Percentiles rank a stretch among this genome's conserved stretches.
Evolutionary conservation across 2,888 invertebrate species (phyloP).

Genomic region (Lasioglossum oenotherae): DNA sequence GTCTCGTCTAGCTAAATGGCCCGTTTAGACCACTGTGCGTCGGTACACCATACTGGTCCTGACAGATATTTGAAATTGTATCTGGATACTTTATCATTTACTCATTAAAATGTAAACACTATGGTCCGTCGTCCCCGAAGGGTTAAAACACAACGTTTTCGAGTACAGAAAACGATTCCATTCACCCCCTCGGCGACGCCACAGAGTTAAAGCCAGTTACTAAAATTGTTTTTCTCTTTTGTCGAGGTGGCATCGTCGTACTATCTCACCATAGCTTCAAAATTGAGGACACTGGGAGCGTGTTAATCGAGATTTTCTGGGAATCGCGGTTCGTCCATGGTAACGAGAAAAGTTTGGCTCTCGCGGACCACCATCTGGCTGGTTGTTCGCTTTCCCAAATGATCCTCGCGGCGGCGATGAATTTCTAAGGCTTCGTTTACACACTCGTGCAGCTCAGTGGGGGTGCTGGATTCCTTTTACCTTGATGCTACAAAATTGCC

Average conservation of each 20-base stretch:
- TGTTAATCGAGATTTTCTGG: conserved; percentile 38
- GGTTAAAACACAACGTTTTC: not conserved
- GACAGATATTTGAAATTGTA: no score
- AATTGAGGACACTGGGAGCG: not conserved
- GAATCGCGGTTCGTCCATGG: conserved; percentile 9
- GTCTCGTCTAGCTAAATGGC: no score
- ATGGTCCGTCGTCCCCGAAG: not conserved
- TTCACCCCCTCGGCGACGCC: not conserved
- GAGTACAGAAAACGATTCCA: not conserved
- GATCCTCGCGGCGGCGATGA: conserved; percentile 22
- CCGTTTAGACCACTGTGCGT: no score
- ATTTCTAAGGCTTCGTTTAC: conserved; percentile 19
- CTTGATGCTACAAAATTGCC: conserved; percentile 39
- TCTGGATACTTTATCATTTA: no score
- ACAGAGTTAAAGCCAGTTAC: no score
- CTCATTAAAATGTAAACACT: no score
- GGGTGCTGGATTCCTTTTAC: conserved; percentile 28
- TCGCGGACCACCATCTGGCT: conserved; percentile 35
- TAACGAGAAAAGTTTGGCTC: conserved; percentile 28
- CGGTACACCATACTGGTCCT: no score
- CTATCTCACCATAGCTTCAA: not conserved
- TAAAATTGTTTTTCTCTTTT: conserved; percentile 1
- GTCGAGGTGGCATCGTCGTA: not conserved
- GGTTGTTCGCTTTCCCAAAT: conserved; percentile 20
- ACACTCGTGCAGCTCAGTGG: conserved; percentile 20